These are phyloP conservation scores for Wasmannia auropunctata DNA, from an alignment of 1,140 invertebrate genomes.

Conservation along the genomic window DNA sequence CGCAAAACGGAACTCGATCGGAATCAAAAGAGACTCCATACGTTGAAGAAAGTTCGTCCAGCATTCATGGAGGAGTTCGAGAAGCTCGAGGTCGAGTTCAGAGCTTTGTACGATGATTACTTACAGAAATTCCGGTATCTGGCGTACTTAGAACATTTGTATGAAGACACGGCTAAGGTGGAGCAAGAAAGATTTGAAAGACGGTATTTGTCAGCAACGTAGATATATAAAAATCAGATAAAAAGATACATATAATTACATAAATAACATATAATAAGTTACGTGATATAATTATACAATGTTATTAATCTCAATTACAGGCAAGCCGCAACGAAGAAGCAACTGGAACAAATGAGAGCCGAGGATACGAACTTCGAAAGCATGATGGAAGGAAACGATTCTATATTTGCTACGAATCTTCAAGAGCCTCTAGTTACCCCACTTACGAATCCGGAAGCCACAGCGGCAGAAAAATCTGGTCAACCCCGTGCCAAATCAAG, in stretches of 20 bases:
- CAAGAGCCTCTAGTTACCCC: slow-evolving; percentile 73
- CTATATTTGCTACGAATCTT: slow-evolving; percentile 80
- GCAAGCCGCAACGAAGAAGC: slow-evolving; percentile 85
- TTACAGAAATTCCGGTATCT: slow-evolving; percentile 94
- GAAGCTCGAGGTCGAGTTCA: slow-evolving; percentile 94
- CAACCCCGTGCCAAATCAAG: slow-evolving; percentile 69
- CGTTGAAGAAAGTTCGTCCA: slow-evolving; percentile 98
- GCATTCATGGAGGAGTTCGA: slow-evolving; percentile 99
- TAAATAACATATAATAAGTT: neutral
- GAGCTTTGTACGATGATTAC: slow-evolving; percentile 94
- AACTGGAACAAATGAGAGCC: slow-evolving; percentile 84
- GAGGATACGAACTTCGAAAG: slow-evolving; percentile 84
- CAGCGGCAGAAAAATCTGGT: slow-evolving; percentile 73
- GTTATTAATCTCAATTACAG: slow-evolving; percentile 60
- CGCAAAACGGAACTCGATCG: slow-evolving; percentile 95
- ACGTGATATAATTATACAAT: neutral
- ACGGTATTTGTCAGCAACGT: slow-evolving; percentile 65
- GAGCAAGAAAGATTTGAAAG: slow-evolving; percentile 90
- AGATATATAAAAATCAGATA: neutral
- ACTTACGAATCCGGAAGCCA: slow-evolving; percentile 75
- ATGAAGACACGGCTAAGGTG: slow-evolving; percentile 89
- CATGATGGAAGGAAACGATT: slow-evolving; percentile 82
- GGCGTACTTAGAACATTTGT: slow-evolving; percentile 91
- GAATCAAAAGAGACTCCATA: slow-evolving; percentile 96
- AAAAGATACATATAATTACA: neutral